Base-by-base conservation (phyloP, 2,888 invertebrate species). In the Pammene aurita region DNA sequence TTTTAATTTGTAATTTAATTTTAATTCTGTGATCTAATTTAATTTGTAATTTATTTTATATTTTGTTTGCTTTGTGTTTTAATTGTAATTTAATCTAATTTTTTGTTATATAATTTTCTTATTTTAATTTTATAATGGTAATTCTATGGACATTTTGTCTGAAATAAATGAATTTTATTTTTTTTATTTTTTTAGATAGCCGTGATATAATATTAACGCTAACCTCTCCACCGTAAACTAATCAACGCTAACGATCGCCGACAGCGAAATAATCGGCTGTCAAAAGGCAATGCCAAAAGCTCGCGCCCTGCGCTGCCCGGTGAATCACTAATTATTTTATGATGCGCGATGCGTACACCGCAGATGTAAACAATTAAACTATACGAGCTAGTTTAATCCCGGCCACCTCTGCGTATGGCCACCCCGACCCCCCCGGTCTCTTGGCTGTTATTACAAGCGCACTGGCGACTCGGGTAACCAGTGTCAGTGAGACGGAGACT, bases 311-410 rank as follows among this genome's bases (percentile, higher is more conserved):
- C 80, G 72, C 82, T 80, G 79, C 80, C 75, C 78, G 82, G 85
- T 91, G 89, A 91, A 89, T 90, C 91, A 78, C 83, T 90, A 89
- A 89, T 91, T 89, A 90, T 88, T 91, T 89, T 87, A 87, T 85
- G 86, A 84, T 81, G 79, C 78, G 77, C 76, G 75, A 64, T 75
- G 13, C 66, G 35, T 56, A 44, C 63, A 77, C 74, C 76, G 71
- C 73, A 75, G 76, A 74, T 79, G 82, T 82, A 84, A 86, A 86
- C 85, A 84, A 84, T 83, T 79, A 77, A 75, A 60, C n/a, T 69
- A 65, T 65, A 77, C 71, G 71, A 72, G 76, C 72, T 75, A 78
- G 74, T 77, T 77, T 64, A 68, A 65, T 35, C 55, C 63, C 57
- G 44, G 61, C 60, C 65, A 42, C 42, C 61, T 50, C 76, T 74